A percentile compares a stretch with the other conserved stretches of the same genome.
phyloP scores from a whole-genome alignment of 2,113 vertebrate species.

The Odontesthes bonariensis region DNA sequence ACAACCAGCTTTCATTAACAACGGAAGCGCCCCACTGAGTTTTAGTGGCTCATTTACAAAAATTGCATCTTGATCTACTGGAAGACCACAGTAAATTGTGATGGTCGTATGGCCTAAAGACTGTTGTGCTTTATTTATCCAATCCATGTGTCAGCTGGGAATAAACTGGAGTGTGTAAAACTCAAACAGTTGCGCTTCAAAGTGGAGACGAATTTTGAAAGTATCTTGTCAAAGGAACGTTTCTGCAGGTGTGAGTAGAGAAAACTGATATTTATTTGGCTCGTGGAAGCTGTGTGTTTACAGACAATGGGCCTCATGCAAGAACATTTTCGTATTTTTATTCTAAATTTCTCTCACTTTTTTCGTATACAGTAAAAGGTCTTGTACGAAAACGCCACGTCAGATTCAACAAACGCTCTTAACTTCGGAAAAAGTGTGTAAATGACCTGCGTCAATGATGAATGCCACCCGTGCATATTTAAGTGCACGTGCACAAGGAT shows the following conservation, averaged over 20 bases:
- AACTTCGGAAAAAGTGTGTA: too few species aligned
- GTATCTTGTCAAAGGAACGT: not conserved
- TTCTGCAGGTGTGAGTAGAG: not conserved
- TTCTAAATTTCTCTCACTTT: too few species aligned
- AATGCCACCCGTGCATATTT: too few species aligned
- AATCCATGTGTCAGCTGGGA: not conserved
- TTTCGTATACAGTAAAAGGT: too few species aligned
- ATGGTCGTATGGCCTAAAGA: not conserved
- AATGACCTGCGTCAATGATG: too few species aligned
- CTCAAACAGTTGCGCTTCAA: too few species aligned
- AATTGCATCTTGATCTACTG: not conserved
- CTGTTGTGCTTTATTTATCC: not conserved
- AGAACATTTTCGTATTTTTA: too few species aligned
- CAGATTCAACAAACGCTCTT: too few species aligned
- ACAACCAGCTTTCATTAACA: not conserved
- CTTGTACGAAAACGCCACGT: too few species aligned
- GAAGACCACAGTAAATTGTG: not conserved
- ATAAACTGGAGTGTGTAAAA: not conserved
- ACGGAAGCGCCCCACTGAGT: not conserved
- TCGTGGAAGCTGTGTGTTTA: not conserved
- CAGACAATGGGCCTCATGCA: too few species aligned
- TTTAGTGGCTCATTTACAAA: not conserved
- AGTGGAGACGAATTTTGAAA: not conserved
- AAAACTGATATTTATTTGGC: not conserved
- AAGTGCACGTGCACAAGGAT: too few species aligned